Evolutionary conservation across 2,113 vertebrate species (phyloP).

Genomic region (Irena cyanogastra): DNA sequence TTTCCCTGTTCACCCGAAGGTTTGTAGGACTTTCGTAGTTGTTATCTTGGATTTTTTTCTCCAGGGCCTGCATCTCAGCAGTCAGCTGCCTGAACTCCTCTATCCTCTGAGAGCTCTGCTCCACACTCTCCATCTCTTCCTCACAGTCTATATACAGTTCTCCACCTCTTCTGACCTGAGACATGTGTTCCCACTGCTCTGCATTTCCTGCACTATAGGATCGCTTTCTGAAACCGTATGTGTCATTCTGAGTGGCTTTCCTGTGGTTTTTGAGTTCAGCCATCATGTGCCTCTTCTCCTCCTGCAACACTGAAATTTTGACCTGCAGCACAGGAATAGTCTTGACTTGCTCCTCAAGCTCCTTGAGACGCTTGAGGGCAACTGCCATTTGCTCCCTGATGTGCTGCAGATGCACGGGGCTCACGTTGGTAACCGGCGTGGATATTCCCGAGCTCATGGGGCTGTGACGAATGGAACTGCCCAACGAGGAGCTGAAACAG

Average conservation of each 20-base stretch:
- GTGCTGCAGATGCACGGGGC: constrained; percentile 91
- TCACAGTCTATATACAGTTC: constrained; percentile 86
- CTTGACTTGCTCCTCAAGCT: constrained; percentile 92
- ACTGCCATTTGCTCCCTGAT: constrained; percentile 97
- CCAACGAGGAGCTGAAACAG: constrained; percentile 82
- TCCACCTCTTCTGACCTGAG: constrained; percentile 71
- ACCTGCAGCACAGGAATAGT: constrained; percentile 94
- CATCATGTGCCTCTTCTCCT: constrained; percentile 89
- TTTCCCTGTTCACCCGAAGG: constrained; percentile 36
- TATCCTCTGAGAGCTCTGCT: constrained; percentile 82
- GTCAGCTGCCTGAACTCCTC: constrained; percentile 90
- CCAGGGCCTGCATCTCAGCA: constrained; percentile 90
- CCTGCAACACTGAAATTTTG: constrained; percentile 95
- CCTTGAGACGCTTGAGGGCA: constrained; percentile 89
- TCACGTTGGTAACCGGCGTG: constrained; percentile 91
- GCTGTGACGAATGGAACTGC: constrained; percentile 92
- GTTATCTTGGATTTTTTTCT: constrained; percentile 84
- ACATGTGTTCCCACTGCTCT: constrained; percentile 82
- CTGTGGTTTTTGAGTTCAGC: constrained; percentile 85
- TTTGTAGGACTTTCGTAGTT: constrained; percentile 32
- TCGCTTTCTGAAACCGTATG: constrained; percentile 79
- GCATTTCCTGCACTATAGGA: constrained; percentile 92
- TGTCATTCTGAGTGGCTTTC: constrained; percentile 59
- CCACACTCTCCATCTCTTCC: constrained; percentile 78
- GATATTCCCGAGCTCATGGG: constrained; percentile 92